Conservation (phyloP, 1,140 invertebrate species). For the Hestina assimilis region DNA sequence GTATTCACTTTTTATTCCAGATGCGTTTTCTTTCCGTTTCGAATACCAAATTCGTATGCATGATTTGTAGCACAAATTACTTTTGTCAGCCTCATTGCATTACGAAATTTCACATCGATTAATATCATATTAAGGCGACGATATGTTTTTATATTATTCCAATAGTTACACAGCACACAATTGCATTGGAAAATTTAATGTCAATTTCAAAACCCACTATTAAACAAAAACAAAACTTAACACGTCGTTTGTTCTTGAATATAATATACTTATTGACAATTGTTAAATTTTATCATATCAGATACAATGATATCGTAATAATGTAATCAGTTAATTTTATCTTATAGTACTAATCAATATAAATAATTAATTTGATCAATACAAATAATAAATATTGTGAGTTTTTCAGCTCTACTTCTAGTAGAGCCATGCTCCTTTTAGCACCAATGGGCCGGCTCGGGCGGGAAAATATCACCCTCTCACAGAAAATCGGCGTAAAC, state of each 20-base stretch:
- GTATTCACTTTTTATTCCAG: conserved; percentile 58
- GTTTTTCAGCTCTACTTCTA: too few relatives aligned
- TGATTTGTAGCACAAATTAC: conserved; percentile 50
- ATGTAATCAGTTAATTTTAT: not conserved
- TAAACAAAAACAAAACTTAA: too few relatives aligned
- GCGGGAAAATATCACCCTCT: too few relatives aligned
- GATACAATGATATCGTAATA: not conserved
- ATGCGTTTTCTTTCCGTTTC: conserved; percentile 54
- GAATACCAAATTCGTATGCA: conserved; percentile 54
- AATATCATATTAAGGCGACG: conserved; percentile 35
- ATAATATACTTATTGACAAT: not conserved
- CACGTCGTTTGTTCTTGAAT: not conserved
- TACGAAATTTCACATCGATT: conserved; percentile 41
- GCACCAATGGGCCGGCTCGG: too few relatives aligned
- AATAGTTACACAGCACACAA: conserved; percentile 6
- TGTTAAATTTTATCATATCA: not conserved
- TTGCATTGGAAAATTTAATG: not conserved
- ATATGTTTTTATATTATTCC: not conserved
- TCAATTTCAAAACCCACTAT: too few relatives aligned
- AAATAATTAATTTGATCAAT: not conserved
- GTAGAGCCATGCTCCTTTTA: too few relatives aligned
- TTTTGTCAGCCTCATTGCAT: conserved; percentile 44
- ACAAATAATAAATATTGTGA: too few relatives aligned
- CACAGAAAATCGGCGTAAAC: too few relatives aligned
- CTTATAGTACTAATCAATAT: not conserved